These are phyloP conservation scores for Acridotheres tristis DNA, from an alignment of 2,797 vertebrate species.

Conservation along the genomic window DNA sequence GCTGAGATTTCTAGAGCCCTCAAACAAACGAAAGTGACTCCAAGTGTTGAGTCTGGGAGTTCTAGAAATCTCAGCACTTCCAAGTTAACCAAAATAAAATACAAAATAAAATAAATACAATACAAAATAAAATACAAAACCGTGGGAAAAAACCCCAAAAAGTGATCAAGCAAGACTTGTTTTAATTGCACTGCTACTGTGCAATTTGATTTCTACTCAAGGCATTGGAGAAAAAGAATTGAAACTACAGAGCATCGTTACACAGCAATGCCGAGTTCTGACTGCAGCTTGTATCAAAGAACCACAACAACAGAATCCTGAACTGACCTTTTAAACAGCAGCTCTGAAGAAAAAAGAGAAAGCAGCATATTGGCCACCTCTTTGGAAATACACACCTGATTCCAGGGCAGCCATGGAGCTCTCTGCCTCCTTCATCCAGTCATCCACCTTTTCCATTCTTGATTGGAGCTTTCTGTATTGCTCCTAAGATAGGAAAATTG, in stretches of 20 bases:
- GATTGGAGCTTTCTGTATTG: conserved; percentile 68
- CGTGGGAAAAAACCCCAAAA: neutral
- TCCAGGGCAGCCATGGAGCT: conserved; percentile 61
- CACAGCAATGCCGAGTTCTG: neutral
- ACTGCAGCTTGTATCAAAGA: neutral
- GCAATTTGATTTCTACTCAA: neutral
- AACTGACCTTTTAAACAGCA: neutral
- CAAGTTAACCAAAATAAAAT: neutral
- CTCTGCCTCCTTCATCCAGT: conserved; percentile 67
- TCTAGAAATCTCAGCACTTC: neutral
- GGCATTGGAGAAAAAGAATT: neutral
- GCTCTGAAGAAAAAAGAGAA: neutral
- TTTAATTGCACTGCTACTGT: neutral
- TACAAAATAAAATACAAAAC: neutral
- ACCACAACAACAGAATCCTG: neutral
- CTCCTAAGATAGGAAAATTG: conserved; percentile 48
- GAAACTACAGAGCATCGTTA: neutral
- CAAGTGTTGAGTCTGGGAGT: no score
- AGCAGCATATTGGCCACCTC: neutral
- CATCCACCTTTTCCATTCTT: conserved; percentile 62
- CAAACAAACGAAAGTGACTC: no score
- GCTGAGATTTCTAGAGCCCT: no score
- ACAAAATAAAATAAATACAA: no score
- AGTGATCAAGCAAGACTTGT: neutral
- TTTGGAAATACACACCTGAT: conserved; percentile 62